These are phyloP conservation scores for Ctenodactylus gundi DNA, from an alignment of 2,113 vertebrate genomes.

Conservation along the genomic window DNA sequence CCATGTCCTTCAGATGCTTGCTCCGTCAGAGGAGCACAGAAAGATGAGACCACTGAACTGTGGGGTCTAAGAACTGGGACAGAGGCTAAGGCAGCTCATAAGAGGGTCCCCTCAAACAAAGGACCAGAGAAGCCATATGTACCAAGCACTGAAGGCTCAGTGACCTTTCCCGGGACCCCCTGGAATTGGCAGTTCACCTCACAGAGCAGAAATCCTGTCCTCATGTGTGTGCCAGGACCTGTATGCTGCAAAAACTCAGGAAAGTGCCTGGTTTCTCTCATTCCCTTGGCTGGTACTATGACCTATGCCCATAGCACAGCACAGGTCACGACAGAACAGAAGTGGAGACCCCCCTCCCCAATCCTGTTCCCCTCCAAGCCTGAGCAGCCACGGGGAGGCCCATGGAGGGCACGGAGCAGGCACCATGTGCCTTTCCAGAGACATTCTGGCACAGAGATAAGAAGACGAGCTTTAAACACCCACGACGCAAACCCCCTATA, in stretches of 20 bases:
- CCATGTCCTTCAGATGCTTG: neutral
- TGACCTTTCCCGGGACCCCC: neutral
- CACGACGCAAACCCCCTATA: neutral
- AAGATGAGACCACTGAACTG: neutral
- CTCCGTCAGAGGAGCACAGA: neutral
- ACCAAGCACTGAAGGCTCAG: neutral
- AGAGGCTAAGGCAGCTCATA: neutral
- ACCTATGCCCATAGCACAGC: too few species aligned
- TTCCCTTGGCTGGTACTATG: too few species aligned
- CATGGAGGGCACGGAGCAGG: too few species aligned
- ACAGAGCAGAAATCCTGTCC: too few species aligned
- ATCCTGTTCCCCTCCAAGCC: neutral
- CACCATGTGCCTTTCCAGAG: neutral
- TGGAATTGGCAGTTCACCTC: too few species aligned
- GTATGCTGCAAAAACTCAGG: neutral
- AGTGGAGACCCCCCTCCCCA: too few species aligned
- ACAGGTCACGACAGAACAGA: too few species aligned
- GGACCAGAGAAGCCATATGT: neutral
- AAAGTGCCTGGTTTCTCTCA: accelerated
- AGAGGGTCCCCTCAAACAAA: neutral
- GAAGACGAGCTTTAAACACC: neutral
- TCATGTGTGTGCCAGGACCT: accelerated
- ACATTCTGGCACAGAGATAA: neutral
- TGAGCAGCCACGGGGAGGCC: too few species aligned
- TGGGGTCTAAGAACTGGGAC: neutral